phyloP scores from a whole-genome alignment of 2,888 invertebrate genomes.

The Chelonus formosanus region DNA sequence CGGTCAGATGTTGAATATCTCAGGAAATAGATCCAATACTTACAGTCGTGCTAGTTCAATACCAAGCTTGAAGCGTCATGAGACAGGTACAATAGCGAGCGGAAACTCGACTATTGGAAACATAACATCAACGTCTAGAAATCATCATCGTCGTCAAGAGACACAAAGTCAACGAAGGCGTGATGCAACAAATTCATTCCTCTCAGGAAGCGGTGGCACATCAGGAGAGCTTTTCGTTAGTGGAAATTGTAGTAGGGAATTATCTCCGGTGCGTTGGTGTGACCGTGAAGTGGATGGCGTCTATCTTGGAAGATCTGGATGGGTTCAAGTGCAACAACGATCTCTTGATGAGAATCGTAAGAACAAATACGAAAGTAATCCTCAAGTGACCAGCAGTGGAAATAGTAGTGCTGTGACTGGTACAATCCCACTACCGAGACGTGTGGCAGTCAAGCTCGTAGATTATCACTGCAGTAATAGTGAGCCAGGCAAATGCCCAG shows the following conservation, averaged over 20 bases:
- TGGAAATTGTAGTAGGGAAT: constrained; percentile 66
- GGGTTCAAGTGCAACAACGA: constrained; percentile 70
- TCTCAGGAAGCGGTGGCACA: constrained; percentile 63
- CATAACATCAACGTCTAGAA: constrained; percentile 47
- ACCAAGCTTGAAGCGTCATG: constrained; percentile 55
- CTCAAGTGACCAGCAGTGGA: constrained; percentile 24
- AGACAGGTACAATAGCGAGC: constrained; percentile 33
- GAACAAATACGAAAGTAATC: constrained; percentile 55
- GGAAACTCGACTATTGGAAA: constrained; percentile 50
- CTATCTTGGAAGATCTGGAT: constrained; percentile 69
- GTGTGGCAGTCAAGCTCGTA: constrained; percentile 66
- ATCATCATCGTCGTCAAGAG: constrained; percentile 44
- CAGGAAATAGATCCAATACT: constrained; percentile 32
- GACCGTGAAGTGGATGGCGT: constrained; percentile 71
- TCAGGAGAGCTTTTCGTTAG: constrained; percentile 66
- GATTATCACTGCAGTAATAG: constrained; percentile 67
- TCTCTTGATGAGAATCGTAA: constrained; percentile 68
- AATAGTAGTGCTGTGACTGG: constrained; percentile 46
- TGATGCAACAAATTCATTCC: constrained; percentile 53
- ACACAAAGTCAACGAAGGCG: constrained; percentile 52
- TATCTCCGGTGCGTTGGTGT: constrained; percentile 71
- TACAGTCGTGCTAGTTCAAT: constrained; percentile 55
- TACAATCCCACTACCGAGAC: constrained; percentile 62
- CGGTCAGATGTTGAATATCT: constrained; percentile 48
- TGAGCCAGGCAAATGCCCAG: constrained; percentile 58